Percentiles rank a stretch among this genome's conserved stretches.
Evolutionary conservation across 2,113 vertebrate genomes (phyloP).

Genomic region (Theropithecus gelada): DNA sequence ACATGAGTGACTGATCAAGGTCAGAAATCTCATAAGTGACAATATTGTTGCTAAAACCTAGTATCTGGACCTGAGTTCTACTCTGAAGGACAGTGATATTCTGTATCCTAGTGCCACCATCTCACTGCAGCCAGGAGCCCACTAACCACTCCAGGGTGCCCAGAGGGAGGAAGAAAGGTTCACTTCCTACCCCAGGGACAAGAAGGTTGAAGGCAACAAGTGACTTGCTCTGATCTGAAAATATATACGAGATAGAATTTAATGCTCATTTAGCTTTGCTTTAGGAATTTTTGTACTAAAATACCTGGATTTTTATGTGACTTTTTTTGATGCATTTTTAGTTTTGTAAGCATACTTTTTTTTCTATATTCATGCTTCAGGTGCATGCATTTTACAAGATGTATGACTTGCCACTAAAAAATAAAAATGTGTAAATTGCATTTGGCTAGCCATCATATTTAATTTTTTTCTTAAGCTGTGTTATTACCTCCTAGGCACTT

Average conservation of each 20-base stretch:
- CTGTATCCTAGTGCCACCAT: accelerated
- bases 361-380: conserved; percentile 61
- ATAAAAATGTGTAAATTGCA: conserved; percentile 70
- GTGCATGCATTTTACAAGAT: conserved; percentile 67
- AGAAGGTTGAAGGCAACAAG: neutral
- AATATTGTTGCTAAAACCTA: neutral
- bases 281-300: neutral
- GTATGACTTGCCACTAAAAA: conserved; percentile 59
- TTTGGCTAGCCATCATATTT: conserved; percentile 76
- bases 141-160: neutral
- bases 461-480: conserved; percentile 80
- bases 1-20: neutral
- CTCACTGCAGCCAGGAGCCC: neutral
- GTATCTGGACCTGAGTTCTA: neutral
- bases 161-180: neutral
- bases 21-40: neutral
- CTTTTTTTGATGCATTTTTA: neutral
- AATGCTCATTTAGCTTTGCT: neutral
- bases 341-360: conserved; percentile 29
- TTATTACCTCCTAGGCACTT: conserved; percentile 78
- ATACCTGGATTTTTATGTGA: neutral
- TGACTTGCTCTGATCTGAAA: neutral
- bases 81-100: neutral
- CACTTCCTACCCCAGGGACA: neutral
- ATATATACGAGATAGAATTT: neutral